phyloP scores from a whole-genome alignment of 2,113 vertebrate species.

The Poecile atricapillus region DNA sequence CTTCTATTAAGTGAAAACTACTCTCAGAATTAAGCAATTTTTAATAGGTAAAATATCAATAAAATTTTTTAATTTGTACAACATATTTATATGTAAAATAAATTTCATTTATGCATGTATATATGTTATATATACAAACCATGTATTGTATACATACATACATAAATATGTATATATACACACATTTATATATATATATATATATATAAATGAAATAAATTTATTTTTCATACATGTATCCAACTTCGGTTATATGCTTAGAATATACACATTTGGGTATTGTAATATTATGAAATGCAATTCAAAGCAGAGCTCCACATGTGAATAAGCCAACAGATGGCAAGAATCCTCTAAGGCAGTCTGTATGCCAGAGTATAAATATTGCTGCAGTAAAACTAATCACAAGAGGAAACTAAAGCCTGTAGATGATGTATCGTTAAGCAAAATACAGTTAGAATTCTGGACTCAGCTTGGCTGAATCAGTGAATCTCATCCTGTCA shows the following conservation, averaged over 20 bases:
- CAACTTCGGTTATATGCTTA: background rate
- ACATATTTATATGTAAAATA: background rate
- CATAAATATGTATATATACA: too few relatives aligned
- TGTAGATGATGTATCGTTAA: constrained; percentile 15
- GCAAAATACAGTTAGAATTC: background rate
- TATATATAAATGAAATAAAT: rapidly evolving
- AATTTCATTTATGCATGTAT: background rate
- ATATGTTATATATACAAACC: background rate
- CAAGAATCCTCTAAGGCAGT: constrained; percentile 34
- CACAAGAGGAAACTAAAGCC: constrained; percentile 34
- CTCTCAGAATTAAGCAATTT: background rate
- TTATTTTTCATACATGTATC: background rate
- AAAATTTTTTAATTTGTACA: background rate
- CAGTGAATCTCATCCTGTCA: background rate
- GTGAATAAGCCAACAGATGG: constrained; percentile 57
- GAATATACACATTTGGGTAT: background rate
- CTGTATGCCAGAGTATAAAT: constrained; percentile 32
- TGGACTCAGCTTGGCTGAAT: background rate
- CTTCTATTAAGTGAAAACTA: background rate
- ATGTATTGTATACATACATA: background rate
- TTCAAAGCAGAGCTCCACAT: background rate
- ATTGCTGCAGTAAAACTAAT: constrained; percentile 30
- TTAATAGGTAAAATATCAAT: background rate
- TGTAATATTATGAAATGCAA: background rate
- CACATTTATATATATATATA: too few relatives aligned